A percentile compares a stretch with the other conserved stretches of the same genome.
Conservation (phyloP, 1,140 invertebrate species). For the Phortica variegata region DNA sequence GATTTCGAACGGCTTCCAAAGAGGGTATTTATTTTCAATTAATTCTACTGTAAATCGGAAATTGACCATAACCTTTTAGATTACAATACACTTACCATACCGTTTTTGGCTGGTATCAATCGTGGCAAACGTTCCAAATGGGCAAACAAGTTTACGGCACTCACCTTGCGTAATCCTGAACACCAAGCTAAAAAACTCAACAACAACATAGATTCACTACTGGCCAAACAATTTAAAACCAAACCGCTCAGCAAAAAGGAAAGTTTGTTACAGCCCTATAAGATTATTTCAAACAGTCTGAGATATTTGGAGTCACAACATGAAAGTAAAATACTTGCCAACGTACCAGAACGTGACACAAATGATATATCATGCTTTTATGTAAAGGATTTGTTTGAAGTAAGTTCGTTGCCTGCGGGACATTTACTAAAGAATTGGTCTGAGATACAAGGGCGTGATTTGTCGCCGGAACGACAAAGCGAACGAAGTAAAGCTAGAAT, state of each 20-base stretch:
- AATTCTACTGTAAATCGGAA: too few species aligned
- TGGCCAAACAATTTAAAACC: slow-evolving; percentile 29
- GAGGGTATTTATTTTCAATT: slow-evolving; percentile 32
- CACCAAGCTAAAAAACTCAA: slow-evolving; percentile 34
- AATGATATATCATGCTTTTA: slow-evolving; percentile 24
- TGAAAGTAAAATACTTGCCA: slow-evolving; percentile 15
- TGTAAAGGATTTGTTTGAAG: slow-evolving; percentile 32
- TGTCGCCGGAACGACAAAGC: slow-evolving; percentile 24
- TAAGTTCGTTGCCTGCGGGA: slow-evolving; percentile 21
- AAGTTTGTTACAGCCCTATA: background rate
- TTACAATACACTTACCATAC: slow-evolving; percentile 28
- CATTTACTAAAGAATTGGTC: slow-evolving; percentile 41
- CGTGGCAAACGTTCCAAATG: slow-evolving; percentile 30
- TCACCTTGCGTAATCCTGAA: slow-evolving; percentile 35
- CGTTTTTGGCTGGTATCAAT: slow-evolving; percentile 13
- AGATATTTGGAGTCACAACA: background rate
- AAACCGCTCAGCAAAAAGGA: slow-evolving; percentile 5
- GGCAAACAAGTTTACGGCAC: slow-evolving; percentile 47
- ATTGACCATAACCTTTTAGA: too few species aligned
- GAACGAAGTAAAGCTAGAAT: background rate
- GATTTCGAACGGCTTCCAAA: slow-evolving; percentile 37
- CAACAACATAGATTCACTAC: slow-evolving; percentile 22
- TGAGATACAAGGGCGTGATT: slow-evolving; percentile 38
- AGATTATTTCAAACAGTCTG: slow-evolving; percentile 15
- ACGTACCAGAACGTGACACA: background rate